Percentiles rank a stretch among this genome's conserved stretches.
These are phyloP conservation scores for Cantharis rufa DNA, from an alignment of 2,888 invertebrate genomes.

Conservation along the genomic window DNA sequence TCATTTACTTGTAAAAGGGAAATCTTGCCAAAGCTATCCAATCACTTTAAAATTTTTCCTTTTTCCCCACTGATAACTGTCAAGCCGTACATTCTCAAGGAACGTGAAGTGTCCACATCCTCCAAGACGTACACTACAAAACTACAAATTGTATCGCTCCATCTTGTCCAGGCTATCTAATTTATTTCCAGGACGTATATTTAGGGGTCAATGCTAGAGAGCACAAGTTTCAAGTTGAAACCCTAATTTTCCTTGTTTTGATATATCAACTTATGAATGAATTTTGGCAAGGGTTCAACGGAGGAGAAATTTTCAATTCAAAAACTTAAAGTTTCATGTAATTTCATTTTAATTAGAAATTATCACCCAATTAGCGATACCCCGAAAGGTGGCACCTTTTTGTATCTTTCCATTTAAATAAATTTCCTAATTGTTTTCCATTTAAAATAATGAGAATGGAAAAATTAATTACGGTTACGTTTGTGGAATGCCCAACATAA, in stretches of 20 bases:
- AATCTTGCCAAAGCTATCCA: not conserved
- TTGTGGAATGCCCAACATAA: not conserved
- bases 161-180: not conserved
- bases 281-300: not conserved
- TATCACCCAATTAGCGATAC: not conserved
- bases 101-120: not conserved
- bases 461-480: not conserved
- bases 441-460: not conserved
- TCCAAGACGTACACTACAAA: not conserved
- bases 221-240: not conserved
- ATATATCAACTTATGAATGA: not conserved
- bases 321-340: not conserved
- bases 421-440: not conserved
- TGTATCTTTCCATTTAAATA: not conserved
- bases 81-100: not conserved
- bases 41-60: not conserved
- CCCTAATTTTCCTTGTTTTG: not conserved
- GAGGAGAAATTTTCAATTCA: not conserved
- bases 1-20: not conserved
- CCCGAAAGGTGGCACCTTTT: not conserved
- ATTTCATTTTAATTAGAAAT: not conserved
- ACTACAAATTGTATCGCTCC: not conserved
- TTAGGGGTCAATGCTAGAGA: not conserved
- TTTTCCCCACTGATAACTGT: not conserved
- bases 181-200: not conserved